Evolutionary conservation across 1,140 invertebrate species (phyloP), one percentile per base, ranked within the genome.

Genomic region (Nomia melanderi): DNA sequence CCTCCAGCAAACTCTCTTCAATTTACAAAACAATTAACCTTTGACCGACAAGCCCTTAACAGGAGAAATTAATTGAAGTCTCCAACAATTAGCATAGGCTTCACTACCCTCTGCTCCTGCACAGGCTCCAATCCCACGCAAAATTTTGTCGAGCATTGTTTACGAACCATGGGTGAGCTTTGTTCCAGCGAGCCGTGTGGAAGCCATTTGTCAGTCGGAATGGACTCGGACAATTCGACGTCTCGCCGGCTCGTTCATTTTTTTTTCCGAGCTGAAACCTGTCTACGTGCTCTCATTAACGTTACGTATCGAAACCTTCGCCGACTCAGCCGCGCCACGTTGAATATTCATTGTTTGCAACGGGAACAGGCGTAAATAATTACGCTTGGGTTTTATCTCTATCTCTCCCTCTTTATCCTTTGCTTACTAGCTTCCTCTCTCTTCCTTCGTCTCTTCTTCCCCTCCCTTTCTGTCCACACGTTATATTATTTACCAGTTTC

Each of bases 271-370:
- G n/a, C 50, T 53, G 0, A 25, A 56, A 14, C 17, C 12, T 1
- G 39, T 59, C 41, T 47, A 69, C 36, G 41, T 50, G 27, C 27
- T 41, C 62, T 75, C 73, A 75, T 75, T 75, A 75, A 57, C 50
- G 54, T 62, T 63, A 50, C 33, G 25, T 41, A 54, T 67, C 41
- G 53, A 29, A 50, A n/a, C 31, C 41, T 47, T 53, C 54, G 41
- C 31, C 50, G 54, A 70, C 69, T 44, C 65, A 54, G 1, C 27
- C 47, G 27, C n/a, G 17, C 12, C 14, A 2, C 66, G 27, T 33
- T 71, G 66, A 60, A 77, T 62, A 77, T 71, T 77, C 56, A 77
- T 77, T 77, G 74, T 77, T 50, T 25, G 41, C 44, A 12, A 39
- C 57, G 29, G 23, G 23, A 27, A 77, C 56, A 25, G 29, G 57